phyloP scores from a whole-genome alignment of 2,797 vertebrate genomes.

The Urocyon cinereoargenteus region DNA sequence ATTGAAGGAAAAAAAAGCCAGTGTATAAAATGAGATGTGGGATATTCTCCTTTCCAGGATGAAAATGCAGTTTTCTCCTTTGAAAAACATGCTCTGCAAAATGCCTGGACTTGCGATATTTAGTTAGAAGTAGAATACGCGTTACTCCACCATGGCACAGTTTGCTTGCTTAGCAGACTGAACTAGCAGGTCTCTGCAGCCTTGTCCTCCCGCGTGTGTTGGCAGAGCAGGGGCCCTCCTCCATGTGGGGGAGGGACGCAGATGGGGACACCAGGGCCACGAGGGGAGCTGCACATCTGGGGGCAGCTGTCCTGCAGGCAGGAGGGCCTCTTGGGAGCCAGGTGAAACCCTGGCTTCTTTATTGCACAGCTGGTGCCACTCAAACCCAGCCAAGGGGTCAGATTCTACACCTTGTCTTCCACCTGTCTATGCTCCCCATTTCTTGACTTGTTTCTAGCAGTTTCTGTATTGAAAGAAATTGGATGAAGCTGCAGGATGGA shows the following conservation, averaged over 20 bases:
- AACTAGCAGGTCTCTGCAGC: neutral
- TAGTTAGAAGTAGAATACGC: neutral
- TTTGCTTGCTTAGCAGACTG: neutral
- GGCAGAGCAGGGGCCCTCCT: neutral
- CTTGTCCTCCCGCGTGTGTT: rapidly evolving
- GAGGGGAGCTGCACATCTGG: rapidly evolving
- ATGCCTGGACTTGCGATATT: neutral
- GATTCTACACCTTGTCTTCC: neutral
- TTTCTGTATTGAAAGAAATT: neutral
- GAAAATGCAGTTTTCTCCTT: neutral
- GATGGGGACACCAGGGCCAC: neutral
- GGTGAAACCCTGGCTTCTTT: neutral
- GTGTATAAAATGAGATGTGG: neutral
- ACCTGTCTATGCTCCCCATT: neutral
- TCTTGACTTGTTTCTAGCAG: neutral
- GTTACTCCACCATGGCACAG: rapidly evolving
- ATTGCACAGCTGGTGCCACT: neutral
- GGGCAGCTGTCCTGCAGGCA: neutral
- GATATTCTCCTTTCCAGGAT: neutral
- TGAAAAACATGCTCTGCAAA: neutral
- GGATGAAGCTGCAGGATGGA: neutral
- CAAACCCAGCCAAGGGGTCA: rapidly evolving
- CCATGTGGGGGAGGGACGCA: neutral
- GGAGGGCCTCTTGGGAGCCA: neutral
- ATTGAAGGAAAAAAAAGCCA: neutral